phyloP scores from a whole-genome alignment of 2,797 vertebrate species.

The Platalea minor region DNA sequence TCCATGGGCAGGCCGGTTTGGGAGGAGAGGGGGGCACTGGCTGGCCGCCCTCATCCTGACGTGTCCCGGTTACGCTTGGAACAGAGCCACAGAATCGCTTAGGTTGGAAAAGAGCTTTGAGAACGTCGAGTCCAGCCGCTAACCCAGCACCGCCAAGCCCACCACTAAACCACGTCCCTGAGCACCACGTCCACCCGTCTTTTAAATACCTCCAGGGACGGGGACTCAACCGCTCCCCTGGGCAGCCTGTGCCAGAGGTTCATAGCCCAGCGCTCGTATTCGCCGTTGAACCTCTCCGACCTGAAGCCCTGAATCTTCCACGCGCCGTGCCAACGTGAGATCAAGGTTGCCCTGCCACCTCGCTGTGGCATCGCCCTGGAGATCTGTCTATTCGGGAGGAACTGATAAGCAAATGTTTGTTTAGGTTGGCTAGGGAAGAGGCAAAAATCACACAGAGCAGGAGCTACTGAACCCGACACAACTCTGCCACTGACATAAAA shows the following conservation, averaged over 20 bases:
- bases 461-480: not conserved
- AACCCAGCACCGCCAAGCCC: too few relatives aligned
- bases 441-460: not conserved
- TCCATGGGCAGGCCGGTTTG: fast-evolving
- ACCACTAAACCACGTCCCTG: too few relatives aligned
- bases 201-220: too few relatives aligned
- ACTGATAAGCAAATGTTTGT: not conserved
- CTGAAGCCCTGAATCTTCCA: not conserved
- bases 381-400: not conserved
- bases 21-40: not conserved
- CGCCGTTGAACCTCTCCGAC: not conserved
- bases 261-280: not conserved
- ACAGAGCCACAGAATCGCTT: too few relatives aligned
- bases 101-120: too few relatives aligned
- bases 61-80: too few relatives aligned
- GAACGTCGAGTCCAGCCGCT: too few relatives aligned
- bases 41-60: not conserved
- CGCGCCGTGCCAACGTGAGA: fast-evolving
- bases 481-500: not conserved
- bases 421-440: not conserved
- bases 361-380: not conserved
- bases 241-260: too few relatives aligned
- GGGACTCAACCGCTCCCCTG: too few relatives aligned
- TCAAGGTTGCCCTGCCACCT: fast-evolving
- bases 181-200: too few relatives aligned